A percentile compares a stretch with the other conserved stretches of the same genome.
phyloP scores from a whole-genome alignment of 1,140 invertebrate species.

The Apocrypta bakeri region DNA sequence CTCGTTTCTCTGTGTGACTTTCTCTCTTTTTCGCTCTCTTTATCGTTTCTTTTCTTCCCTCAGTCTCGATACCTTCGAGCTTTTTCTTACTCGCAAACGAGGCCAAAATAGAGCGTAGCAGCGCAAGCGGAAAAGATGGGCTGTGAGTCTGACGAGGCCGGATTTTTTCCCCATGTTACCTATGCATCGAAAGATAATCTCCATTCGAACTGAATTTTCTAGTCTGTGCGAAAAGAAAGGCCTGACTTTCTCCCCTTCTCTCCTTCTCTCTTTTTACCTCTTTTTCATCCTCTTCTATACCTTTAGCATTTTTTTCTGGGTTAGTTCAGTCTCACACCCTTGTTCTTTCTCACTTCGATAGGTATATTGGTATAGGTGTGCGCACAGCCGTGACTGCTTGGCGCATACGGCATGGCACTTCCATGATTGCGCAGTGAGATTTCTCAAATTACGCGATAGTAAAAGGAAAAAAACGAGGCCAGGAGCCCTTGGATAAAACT shows the following conservation, averaged over 20 bases:
- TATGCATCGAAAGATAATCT: not conserved
- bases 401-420: constrained; percentile 1
- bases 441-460: not conserved
- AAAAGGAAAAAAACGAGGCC: not conserved
- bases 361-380: not conserved
- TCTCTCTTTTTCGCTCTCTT: not conserved
- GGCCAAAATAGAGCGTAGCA: not conserved
- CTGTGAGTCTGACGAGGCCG: not conserved
- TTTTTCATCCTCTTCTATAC: not conserved
- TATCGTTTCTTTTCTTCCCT: not conserved
- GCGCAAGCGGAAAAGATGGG: not conserved
- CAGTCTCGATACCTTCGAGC: not conserved
- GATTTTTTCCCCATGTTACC: not conserved
- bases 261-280: no score
- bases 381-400: not conserved
- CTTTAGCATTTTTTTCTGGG: not conserved
- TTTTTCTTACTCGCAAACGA: not conserved
- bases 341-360: not conserved
- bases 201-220: not conserved
- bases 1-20: not conserved
- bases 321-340: not conserved
- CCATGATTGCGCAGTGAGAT: constrained; percentile 26
- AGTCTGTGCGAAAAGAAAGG: not conserved
- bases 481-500: not conserved
- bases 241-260: no score